Evolutionary conservation across 2,113 vertebrate genomes (phyloP).

Genomic region (Verasper variegatus): DNA sequence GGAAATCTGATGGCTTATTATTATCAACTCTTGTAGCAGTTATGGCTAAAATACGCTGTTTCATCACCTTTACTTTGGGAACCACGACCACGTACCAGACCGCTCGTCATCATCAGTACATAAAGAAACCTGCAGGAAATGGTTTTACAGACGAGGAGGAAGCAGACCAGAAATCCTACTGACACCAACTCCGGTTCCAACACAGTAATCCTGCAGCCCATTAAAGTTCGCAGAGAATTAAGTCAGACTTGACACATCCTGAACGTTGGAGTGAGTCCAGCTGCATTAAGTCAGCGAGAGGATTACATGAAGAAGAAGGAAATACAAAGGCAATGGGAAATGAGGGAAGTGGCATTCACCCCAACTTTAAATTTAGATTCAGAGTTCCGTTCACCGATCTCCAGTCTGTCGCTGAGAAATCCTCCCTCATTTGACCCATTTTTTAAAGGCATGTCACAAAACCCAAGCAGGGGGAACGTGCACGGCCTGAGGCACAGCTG

Average conservation of each 20-base stretch:
- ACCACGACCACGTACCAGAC: too few relatives aligned
- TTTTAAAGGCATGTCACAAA: neutral
- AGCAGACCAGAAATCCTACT: neutral
- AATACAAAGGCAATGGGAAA: neutral
- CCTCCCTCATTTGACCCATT: too few relatives aligned
- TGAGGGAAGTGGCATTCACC: neutral
- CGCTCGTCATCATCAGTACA: neutral
- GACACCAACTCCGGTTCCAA: conserved; percentile 5
- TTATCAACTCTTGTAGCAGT: too few relatives aligned
- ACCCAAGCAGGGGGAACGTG: too few relatives aligned
- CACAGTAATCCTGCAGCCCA: conserved; percentile 43
- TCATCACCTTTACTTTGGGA: too few relatives aligned
- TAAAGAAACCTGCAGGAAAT: neutral
- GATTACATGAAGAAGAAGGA: neutral
- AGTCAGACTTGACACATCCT: conserved; percentile 34
- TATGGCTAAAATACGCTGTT: too few relatives aligned
- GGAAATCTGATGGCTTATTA: too few relatives aligned
- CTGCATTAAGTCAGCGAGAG: conserved; percentile 7
- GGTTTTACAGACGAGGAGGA: neutral
- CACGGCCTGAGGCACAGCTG: conserved; percentile 21
- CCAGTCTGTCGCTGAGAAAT: too few relatives aligned
- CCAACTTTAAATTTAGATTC: conserved; percentile 1
- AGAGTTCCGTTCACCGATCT: neutral
- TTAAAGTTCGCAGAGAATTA: conserved; percentile 27
- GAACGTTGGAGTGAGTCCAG: conserved; percentile 40